These are phyloP conservation scores for Bombycilla garrulus DNA, from an alignment of 2,113 vertebrate species.

Conservation along the genomic window DNA sequence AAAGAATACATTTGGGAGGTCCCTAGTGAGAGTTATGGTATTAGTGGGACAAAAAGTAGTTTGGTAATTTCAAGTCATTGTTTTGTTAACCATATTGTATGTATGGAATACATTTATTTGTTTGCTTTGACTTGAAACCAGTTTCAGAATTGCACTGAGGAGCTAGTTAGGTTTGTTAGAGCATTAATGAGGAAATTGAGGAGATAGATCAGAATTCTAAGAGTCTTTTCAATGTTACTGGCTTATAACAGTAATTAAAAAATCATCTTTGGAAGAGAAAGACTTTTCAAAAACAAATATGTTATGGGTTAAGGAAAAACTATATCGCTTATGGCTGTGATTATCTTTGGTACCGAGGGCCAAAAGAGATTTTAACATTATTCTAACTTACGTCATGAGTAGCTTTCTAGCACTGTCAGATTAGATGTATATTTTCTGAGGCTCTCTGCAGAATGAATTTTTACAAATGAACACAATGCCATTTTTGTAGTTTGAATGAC, in stretches of 20 bases:
- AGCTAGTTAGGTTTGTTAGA: background rate
- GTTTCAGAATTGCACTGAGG: background rate
- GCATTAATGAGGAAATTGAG: background rate
- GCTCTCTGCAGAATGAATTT: background rate
- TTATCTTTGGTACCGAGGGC: background rate
- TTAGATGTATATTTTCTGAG: background rate
- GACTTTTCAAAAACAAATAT: background rate
- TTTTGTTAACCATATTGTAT: background rate
- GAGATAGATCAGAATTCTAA: background rate
- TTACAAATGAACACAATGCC: background rate
- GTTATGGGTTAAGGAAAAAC: background rate
- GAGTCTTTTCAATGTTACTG: background rate
- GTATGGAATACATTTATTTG: background rate
- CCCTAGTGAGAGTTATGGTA: background rate
- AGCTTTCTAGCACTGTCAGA: background rate
- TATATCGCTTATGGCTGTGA: background rate
- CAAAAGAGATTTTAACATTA: background rate
- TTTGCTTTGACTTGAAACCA: background rate
- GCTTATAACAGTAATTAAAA: background rate
- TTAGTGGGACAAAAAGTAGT: background rate
- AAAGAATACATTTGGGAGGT: background rate
- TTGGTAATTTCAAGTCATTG: background rate
- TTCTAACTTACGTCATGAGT: background rate
- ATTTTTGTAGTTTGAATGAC: background rate
- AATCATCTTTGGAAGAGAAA: background rate